Base-by-base conservation (phyloP, 2,797 vertebrate genomes). In the Streptopelia turtur region DNA sequence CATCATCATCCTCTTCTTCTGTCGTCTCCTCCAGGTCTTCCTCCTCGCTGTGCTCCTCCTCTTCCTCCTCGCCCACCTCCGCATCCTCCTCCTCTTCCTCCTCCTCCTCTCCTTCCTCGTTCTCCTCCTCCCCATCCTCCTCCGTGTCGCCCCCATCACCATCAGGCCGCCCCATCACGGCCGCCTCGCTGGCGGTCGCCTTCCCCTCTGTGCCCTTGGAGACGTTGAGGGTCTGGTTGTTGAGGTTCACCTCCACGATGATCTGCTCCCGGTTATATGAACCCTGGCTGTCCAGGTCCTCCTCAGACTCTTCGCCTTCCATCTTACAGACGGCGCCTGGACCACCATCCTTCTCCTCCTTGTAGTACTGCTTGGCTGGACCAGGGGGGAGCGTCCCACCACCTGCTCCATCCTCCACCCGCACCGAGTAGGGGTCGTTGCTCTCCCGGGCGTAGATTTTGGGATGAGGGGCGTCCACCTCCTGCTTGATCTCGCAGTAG, bases 231-330 rank as follows among this genome's bases (percentile, higher is more conserved):
- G 99, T 99, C 97, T 99, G 99, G 97, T 99, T 99, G 98, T 99
- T 99, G 89, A 99, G 98, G 96, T 99, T 99, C 96, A 99, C 99
- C 97, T 99, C 99, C 68, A 99, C 99, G 0, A 99, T 99, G 97
- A 99, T 99, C 95, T 99, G 98, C 97, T 99, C 99, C 77, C 98
- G 98, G 97, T 99, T 99, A 93, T 99, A 99, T 24, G 99, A 98
- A 47, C 97, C 82, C n/a, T 98, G 97, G 68, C 95, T 96, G 13
- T 98, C 98, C 6, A 98, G 85, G 10, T 96, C 96, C 76, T 98
- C 98, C 16, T 98, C 98, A 0, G 98, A 97, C 56, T 98, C 98
- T 18, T 98, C 98, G 0, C 98, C 98, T 78, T 99, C 99, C 57
- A 98, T 96, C 96, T 99, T 99, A 87, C 99, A 99, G 49, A 98